Base-by-base conservation (phyloP, 2,888 invertebrate species). In the Himalopsyche tibetana region DNA sequence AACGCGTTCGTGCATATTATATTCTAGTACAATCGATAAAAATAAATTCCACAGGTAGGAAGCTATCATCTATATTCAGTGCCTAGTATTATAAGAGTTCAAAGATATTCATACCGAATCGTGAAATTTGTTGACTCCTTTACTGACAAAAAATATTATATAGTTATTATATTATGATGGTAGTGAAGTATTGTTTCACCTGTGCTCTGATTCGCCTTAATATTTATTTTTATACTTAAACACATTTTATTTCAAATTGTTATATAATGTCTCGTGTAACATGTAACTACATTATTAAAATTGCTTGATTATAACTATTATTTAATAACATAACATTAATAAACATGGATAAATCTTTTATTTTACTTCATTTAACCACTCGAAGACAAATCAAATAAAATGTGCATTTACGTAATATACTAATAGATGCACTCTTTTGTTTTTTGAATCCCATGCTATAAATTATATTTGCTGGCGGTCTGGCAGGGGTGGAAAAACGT, bases 151-250 rank as follows among this genome's bases (percentile, higher is more conserved):
- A 36, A 74, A 36, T 74, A 36, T 74, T 74, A 74, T 36, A 74
- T 36, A 36, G 51, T 51, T 15, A 15, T 51, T 51, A 51, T 51
- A 51, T 36, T 36, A 74, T 74, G 74, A 74, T 36, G 74, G 74
- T 74, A 74, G 74, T 74, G 74, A 74, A 36, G 38, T 74, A 74
- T 74, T 74, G 74, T 74, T 74, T 74, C 74, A 36, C 74, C 38
- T 87, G 84, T 86, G 85, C 87, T 88, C 87, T 88, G 84, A 87
- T 87, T 88, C 85, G 87, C 87, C 87, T 88, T 88, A 88, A 88
- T 88, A 88, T 88, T 88, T 88, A 88, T 88, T 88, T 88, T 87
- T 87, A 84, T 84, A 87, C 86, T 86, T 86, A 86, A 86, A 45
- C 56, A 80, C 80, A 82, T 84, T 74, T 85, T 85, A 87, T 87